Base-by-base conservation (phyloP, 2,888 invertebrate genomes). In the Parelbella ahira region DNA sequence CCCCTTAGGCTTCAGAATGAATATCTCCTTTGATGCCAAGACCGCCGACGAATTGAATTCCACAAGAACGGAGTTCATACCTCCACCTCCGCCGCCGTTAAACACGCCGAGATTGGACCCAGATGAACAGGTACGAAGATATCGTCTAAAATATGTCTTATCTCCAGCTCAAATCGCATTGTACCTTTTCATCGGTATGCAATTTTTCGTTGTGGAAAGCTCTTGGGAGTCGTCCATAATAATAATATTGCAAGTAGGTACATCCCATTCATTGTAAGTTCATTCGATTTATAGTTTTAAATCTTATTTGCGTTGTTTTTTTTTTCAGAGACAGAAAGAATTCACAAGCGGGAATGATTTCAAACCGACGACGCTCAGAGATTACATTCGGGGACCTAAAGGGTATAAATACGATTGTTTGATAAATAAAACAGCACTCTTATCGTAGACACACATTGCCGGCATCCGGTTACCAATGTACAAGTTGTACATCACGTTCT, bases 301-400 rank as follows among this genome's bases (percentile, higher is more conserved):
- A 25, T 10, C 1, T 3, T 10, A 1, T 5, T 9, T 4, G 1
- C 5, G 11, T 12, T 13, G n/a, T 33, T 11, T 19, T 54, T 51
- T 51, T 51, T 60, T 56, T 37, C 68, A 82, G 82, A 73, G 49
- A 50, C 43, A 60, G n/a, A 72, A 70, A 48, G 82, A 71, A 49
- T 84, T 82, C 48, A 68, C 59, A 0, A 6, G 55, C 1, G 82
- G 83, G 0, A 25, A 56, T 7, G 64, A 75, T 20, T 83, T 81
- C 45, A 80, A 68, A 47, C 83, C 84, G 0, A 56, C 73, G 0
- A 72, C 77, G 0, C 56, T 84, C 2, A 74, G 73, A 29, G 86
- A 84, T 37, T 84, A 82, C 32, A 59, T 84, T 4, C 68, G 82
- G 1, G 86, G 84, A 1, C 86, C 84, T 0, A 21, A 61, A 1